phyloP scores from a whole-genome alignment of 2,113 vertebrate species.

The Okapia johnstoni region DNA sequence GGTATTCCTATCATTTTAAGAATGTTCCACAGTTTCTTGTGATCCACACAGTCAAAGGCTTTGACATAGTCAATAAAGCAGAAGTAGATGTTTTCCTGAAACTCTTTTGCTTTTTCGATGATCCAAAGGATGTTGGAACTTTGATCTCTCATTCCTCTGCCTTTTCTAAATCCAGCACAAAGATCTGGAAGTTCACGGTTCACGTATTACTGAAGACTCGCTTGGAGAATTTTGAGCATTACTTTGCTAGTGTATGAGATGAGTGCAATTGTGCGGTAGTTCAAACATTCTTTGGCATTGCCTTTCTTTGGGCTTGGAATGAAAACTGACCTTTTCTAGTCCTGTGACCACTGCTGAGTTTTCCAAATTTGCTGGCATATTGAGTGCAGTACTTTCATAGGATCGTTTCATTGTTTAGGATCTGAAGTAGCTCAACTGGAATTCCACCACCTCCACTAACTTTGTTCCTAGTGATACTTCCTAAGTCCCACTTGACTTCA shows the following conservation, averaged over 20 bases:
- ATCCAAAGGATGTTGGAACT: background rate
- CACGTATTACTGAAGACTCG: background rate
- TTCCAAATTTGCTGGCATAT: background rate
- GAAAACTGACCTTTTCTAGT: background rate
- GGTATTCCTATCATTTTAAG: background rate
- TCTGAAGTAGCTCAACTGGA: background rate
- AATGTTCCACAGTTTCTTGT: background rate
- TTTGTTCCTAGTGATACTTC: background rate
- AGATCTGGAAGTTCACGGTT: background rate
- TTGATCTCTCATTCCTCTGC: background rate
- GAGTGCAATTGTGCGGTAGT: background rate
- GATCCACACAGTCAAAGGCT: background rate
- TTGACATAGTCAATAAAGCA: background rate
- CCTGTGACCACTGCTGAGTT: background rate
- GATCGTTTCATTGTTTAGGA: background rate
- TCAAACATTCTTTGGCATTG: background rate
- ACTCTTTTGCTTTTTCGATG: background rate
- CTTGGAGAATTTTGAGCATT: background rate
- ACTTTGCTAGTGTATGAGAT: background rate
- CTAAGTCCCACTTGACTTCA: background rate
- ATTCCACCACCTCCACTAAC: background rate
- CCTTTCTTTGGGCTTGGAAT: background rate
- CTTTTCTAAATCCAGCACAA: background rate
- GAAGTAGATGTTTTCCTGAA: background rate
- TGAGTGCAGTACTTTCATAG: background rate